Evolutionary conservation across 2,797 vertebrate species (phyloP).

Genomic region (Micropoecilia bifurca): DNA sequence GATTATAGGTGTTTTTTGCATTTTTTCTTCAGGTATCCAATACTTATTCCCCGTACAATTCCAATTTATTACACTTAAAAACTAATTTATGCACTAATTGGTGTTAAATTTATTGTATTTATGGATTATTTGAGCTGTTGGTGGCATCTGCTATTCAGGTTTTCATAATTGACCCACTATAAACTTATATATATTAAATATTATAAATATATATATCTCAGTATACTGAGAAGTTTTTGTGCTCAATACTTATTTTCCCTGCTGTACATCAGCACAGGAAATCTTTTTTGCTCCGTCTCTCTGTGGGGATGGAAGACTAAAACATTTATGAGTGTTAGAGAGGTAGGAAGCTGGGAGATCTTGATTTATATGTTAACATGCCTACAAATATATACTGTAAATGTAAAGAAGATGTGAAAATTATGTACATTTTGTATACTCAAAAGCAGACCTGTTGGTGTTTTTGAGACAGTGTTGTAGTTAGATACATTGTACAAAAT

Average conservation of each 20-base stretch:
- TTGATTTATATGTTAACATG: constrained; percentile 74
- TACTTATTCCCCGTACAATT: not conserved
- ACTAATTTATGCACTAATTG: not conserved
- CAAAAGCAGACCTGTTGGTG: constrained; percentile 85
- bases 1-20: not conserved
- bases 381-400: constrained; percentile 80
- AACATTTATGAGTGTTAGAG: constrained; percentile 76
- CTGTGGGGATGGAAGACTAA: constrained; percentile 52
- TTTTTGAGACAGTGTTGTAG: constrained; percentile 77
- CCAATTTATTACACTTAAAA: not conserved
- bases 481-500: constrained; percentile 70
- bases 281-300: constrained; percentile 63
- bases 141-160: not conserved
- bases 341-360: constrained; percentile 82
- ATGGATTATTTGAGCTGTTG: not conserved
- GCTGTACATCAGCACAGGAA: constrained; percentile 39
- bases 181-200: too few species aligned
- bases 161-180: not conserved
- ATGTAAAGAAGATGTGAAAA: constrained; percentile 85
- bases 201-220: not conserved
- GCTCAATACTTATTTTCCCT: not conserved
- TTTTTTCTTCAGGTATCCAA: not conserved
- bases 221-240: not conserved
- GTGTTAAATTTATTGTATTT: not conserved
- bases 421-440: constrained; percentile 94